Evolutionary conservation across 2,797 vertebrate genomes (phyloP), one percentile per base, ranked within the genome.

Genomic region (Cossypha dichroa): DNA sequence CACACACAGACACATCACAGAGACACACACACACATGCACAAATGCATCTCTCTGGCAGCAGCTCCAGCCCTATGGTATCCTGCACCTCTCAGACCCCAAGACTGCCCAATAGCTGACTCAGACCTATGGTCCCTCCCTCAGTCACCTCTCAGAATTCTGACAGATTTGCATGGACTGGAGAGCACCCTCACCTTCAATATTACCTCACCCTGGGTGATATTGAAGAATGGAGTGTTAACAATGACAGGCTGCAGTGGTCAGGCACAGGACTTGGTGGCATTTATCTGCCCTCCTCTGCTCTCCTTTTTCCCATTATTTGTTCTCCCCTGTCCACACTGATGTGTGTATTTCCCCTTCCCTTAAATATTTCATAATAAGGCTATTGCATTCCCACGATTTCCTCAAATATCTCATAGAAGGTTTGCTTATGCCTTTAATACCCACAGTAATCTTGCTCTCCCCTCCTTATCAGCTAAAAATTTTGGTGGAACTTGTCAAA

Each of bases 81-180:
- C 21, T 18, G 3, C 15, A 41, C 4, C 12, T 49, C 45, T 67
- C 45, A 79, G 22, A 11, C 5, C 5, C 22, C 0, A 1, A 26
- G 7, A 23, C 2, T 82, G 18, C 25, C 28, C 5, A 1, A 3
- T 3, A 66, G 14, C 34, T 75, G 38, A 6, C 22, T 86, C 45
- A 72, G 52, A 72, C 7, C 19, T 40, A 2, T 4, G 21, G 22
- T n/a, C 2, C 10, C 55, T 64, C 25, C 11, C 23, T 23, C 21
- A 48, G 31, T 4, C 19, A 51, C 2, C 8, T 58, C 48, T 75
- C 52, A 74, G 56, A 31, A 15, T 56, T 15, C n/a, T 59, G 23
- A 3, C 18, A 48, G 20, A 10, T 84, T 49, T 74, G 6, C 8
- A 6, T 2, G 8, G 17, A 31, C 40, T 14, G 33, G 31, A 69